Base-by-base conservation (phyloP, 2,797 vertebrate species). In the Glossophaga mutica region DNA sequence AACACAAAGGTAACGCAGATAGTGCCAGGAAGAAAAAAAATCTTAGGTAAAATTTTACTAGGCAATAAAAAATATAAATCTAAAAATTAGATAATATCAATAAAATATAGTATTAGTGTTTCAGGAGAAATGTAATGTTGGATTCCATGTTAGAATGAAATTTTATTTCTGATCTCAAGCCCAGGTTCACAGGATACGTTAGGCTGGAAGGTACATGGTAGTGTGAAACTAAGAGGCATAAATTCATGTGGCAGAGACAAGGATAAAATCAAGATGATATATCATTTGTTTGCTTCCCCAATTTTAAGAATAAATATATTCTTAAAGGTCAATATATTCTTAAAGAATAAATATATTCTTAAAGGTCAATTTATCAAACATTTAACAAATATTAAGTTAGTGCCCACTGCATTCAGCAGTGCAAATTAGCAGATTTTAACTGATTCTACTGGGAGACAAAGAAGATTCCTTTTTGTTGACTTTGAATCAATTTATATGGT, bases 341-440 rank as follows among this genome's bases (percentile, higher is more conserved):
- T n/a, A n/a, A n/a, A n/a, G n/a, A n/a, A n/a, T n/a, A n/a, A n/a
- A n/a, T n/a, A n/a, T n/a, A n/a, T n/a, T n/a, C n/a, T n/a, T n/a
- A n/a, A n/a, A n/a, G n/a, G n/a, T n/a, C 57, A 93, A 57, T 81
- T 87, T 89, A 96, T 93, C 62, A 90, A 76, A 84, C 21, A 74
- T 29, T 93, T 34, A 77, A 87, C 48, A 91, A 76, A 83, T 79
- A 94, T 84, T 95, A 88, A 89, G 77, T 76, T 84, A 91, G 32
- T 59, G 82, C 24, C 18, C 42, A 89, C 42, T 89, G n/a, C 62
- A 34, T 32, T 94, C 52, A 84, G 26, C 71, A 87, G 39, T 68
- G 8, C 22, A 96, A 92, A 92, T 88, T 85, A 68, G 18, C n/a
- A 67, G 14, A 79, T 94, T 73, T 83, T 93, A 92, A 81, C 34